Conservation (phyloP, 2,797 vertebrate genomes). For the Eurystomus glaucurus region DNA sequence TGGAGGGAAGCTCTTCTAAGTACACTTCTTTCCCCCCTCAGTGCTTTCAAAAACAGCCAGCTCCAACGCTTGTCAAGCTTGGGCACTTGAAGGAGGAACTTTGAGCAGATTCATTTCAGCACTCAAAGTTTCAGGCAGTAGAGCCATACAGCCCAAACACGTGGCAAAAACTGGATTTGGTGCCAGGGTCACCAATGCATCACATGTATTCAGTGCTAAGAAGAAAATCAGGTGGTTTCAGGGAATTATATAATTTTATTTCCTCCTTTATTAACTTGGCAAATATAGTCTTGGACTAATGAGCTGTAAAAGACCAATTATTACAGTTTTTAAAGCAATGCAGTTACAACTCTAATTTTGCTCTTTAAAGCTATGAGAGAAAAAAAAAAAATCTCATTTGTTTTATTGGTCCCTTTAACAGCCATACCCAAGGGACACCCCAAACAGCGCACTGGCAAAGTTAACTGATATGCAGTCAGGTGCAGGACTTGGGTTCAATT, state of each 20-base stretch:
- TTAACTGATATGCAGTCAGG: neutral
- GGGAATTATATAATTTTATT: neutral
- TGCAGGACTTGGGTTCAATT: neutral
- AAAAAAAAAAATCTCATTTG: neutral
- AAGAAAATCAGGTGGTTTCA: neutral
- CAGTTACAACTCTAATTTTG: slow-evolving; percentile 18
- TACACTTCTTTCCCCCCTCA: neutral
- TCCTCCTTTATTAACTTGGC: neutral
- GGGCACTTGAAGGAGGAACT: neutral
- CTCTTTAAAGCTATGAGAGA: neutral
- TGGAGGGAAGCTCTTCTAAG: neutral
- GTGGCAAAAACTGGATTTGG: neutral
- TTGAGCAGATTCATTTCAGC: neutral
- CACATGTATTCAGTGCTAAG: neutral
- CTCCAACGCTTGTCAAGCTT: neutral
- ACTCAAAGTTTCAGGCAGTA: neutral
- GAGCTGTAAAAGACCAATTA: neutral
- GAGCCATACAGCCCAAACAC: fast-evolving
- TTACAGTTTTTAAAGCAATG: neutral
- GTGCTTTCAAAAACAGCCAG: neutral
- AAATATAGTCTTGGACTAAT: neutral
- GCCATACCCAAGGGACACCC: neutral
- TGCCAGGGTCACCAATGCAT: neutral
- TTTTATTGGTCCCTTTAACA: slow-evolving; percentile 35
- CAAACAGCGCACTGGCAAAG: neutral